Percentiles rank a stretch among this genome's conserved stretches.
Evolutionary conservation across 2,797 vertebrate genomes (phyloP).

Genomic region (Enteromius fasciolatus): DNA sequence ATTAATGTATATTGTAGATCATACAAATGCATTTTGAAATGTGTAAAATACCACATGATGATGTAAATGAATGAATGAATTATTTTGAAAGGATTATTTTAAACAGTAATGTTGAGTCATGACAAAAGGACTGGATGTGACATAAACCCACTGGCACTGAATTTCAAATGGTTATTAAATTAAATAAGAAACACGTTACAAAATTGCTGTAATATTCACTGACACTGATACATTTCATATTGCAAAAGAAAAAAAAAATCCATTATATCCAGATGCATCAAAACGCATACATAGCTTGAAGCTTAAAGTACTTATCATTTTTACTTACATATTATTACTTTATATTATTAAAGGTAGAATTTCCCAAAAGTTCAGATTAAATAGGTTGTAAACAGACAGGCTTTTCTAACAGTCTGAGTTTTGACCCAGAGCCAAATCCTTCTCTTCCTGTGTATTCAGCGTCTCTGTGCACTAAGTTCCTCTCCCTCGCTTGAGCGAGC

Average conservation of each 20-base stretch:
- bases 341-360: background rate
- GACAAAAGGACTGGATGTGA: background rate
- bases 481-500: slow-evolving; percentile 23
- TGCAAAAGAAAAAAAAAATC: background rate
- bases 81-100: background rate
- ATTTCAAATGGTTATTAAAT: slow-evolving; percentile 11
- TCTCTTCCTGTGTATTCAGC: slow-evolving; percentile 20
- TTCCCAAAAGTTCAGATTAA: background rate
- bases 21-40: background rate
- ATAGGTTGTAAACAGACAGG: background rate
- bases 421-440: slow-evolving; percentile 19
- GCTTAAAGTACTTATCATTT: background rate
- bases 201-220: background rate
- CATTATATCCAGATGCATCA: background rate
- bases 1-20: background rate
- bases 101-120: background rate
- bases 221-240: background rate
- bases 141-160: background rate
- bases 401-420: slow-evolving; percentile 10
- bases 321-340: background rate
- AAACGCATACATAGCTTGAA: slow-evolving; percentile 5
- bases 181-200: slow-evolving; percentile 4
- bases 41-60: background rate
- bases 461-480: slow-evolving; percentile 34
- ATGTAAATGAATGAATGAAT: background rate